Base-by-base conservation (phyloP, 1,140 invertebrate genomes). In the Scaptomyza pallida region DNA sequence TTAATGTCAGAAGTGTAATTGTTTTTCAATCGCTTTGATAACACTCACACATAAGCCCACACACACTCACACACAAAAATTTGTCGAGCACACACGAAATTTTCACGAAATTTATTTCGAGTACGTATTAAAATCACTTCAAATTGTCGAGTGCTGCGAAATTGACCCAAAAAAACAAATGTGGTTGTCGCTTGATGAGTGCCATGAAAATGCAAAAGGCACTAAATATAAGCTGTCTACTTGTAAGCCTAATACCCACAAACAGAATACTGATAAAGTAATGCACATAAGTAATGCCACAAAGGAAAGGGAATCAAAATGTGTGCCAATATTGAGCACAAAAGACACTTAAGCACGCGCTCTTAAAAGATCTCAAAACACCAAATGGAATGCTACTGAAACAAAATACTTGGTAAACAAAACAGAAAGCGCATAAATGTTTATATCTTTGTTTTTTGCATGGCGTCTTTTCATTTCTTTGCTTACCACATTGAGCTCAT, bases 1-100 rank as follows among this genome's bases (percentile, higher is more conserved):
- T 88, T 86, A 86, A 61, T 81, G 81, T 77, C 82, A 86, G 69
- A 85, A 85, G 81, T 86, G 82, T 86, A 86, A 86, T 86, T 86
- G 81, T 81, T 88, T 86, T 86, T 78, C 80, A 86, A 86, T 86
- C 81, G 82, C 78, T 88, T 78, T 86, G 81, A 86, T 86, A 88
- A 79, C 77, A 47, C 40, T 48, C 44, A 54, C 40, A 56, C 8
- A n/a, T n/a, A n/a, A n/a, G n/a, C n/a, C n/a, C n/a, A 47, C 40
- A 56, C 44, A 54, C 40, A 56, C 8, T 43, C 10, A 52, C 23
- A 26, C 23, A 33, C 9, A 52, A 64, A 56, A 47, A 56, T 41
- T n/a, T 56, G 61, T 64, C 51, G 30, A 51, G 5, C 23, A 45
- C 55, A 45, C 21, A 69, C 65, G 26, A 59, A 62, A 79, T 69